Evolutionary conservation across 1,140 invertebrate genomes (phyloP).

Genomic region (Zaprionus gabonicus): DNA sequence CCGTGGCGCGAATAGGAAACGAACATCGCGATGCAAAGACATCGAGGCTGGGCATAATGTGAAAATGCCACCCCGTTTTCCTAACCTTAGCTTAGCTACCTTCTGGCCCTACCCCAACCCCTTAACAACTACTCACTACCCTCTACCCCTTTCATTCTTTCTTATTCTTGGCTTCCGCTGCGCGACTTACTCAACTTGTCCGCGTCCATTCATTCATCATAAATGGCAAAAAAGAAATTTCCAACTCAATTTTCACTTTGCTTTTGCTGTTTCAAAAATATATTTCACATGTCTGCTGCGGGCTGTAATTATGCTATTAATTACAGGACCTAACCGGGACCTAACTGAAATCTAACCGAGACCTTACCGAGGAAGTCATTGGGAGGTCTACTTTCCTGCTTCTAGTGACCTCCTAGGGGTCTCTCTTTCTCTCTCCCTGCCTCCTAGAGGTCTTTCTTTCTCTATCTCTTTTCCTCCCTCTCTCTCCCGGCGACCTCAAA

Average conservation of each 20-base stretch:
- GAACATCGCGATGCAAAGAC: conserved; percentile 39
- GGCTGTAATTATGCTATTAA: conserved; percentile 65
- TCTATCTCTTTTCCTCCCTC: conserved; percentile 5
- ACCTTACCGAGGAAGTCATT: neutral
- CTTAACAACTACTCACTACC: neutral
- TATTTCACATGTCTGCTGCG: conserved; percentile 31
- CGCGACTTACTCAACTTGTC: conserved; percentile 16
- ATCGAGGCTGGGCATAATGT: too few species aligned
- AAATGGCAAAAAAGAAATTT: conserved; percentile 37
- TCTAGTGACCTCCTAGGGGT: conserved; percentile 11
- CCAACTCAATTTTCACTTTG: conserved; percentile 44
- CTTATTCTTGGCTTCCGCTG: neutral
- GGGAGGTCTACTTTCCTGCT: neutral
- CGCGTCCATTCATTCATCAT: conserved; percentile 58
- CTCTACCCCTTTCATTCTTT: neutral
- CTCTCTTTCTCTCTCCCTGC: neutral
- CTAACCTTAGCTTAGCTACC: neutral
- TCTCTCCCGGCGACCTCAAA: conserved; percentile 37
- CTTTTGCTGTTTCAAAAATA: conserved; percentile 18
- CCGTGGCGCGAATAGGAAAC: conserved; percentile 50
- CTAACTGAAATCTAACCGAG: neutral
- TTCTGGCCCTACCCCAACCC: conserved; percentile 3
- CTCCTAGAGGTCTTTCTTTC: neutral
- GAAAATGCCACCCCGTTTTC: conserved; percentile 20
- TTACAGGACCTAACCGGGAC: conserved; percentile 24